Percentiles rank a stretch among this genome's conserved stretches.
phyloP scores from a whole-genome alignment of 2,888 invertebrate genomes.

The Tanypteryx hageni region DNA sequence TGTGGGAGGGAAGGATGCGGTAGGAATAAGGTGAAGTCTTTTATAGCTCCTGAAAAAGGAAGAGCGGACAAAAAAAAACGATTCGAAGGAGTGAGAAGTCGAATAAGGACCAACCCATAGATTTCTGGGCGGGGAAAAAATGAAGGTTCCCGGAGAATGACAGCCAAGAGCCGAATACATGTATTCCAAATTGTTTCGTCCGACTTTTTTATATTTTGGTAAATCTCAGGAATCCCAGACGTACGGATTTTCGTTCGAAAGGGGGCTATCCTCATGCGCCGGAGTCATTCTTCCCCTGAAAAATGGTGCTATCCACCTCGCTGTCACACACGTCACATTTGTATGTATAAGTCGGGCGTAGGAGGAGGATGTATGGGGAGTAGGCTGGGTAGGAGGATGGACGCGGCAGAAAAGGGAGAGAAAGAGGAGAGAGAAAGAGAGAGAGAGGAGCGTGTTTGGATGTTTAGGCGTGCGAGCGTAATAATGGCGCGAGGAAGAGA shows the following conservation, averaged over 20 bases:
- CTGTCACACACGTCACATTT: constrained; percentile 46
- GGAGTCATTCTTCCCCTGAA: not conserved
- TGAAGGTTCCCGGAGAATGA: constrained; percentile 54
- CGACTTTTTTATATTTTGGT: not conserved
- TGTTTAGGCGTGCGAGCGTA: constrained; percentile 22
- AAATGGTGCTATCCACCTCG: constrained; percentile 18
- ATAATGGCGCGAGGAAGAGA: not conserved
- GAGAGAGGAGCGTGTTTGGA: not conserved
- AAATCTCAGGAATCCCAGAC: constrained; percentile 47
- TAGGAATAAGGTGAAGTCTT: constrained; percentile 29
- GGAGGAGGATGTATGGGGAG: not conserved
- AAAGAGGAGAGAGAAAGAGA: no score
- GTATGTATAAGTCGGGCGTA: constrained; percentile 9
- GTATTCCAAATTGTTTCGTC: constrained; percentile 57
- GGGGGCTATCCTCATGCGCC: not conserved
- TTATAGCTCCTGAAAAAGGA: constrained; percentile 29
- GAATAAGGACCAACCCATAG: constrained; percentile 58
- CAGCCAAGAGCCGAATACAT: constrained; percentile 55
- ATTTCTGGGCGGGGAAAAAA: constrained; percentile 51
- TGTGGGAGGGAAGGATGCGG: not conserved
- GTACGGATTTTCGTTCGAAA: constrained; percentile 21
- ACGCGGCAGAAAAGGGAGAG: not conserved
- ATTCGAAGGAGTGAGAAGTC: constrained; percentile 45
- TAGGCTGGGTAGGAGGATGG: not conserved
- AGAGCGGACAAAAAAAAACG: not conserved